A percentile compares a stretch with the other conserved stretches of the same genome.
These are phyloP conservation scores for Taenioides sp. DNA, from an alignment of 2,797 vertebrate genomes.

Conservation along the genomic window DNA sequence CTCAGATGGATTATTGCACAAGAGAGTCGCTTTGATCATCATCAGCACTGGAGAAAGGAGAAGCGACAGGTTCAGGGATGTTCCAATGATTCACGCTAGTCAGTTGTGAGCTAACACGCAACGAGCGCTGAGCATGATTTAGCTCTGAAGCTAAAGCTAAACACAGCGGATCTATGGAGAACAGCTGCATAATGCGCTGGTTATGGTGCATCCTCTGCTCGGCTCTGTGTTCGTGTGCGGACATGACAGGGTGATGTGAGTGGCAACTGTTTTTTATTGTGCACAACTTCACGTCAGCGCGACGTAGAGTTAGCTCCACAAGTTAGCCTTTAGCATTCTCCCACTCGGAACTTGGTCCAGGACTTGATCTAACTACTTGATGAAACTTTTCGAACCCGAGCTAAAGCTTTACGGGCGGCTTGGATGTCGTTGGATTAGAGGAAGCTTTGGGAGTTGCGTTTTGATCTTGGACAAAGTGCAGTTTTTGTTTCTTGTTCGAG, in stretches of 20 bases:
- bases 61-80: conserved; percentile 17
- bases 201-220: background rate
- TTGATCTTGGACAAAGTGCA: conserved; percentile 5
- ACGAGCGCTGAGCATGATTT: conserved; percentile 58
- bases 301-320: conserved; percentile 31
- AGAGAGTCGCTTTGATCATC: background rate
- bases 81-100: conserved; percentile 49
- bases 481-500: conserved; percentile 18
- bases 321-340: conserved; percentile 37
- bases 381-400: background rate
- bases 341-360: conserved; percentile 5
- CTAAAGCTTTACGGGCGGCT: background rate
- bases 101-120: conserved; percentile 42
- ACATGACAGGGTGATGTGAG: background rate
- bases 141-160: conserved; percentile 59
- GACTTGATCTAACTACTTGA: background rate
- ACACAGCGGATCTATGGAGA: conserved; percentile 33
- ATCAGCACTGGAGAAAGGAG: background rate
- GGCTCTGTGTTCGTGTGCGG: background rate
- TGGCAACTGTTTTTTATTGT: conserved; percentile 12
- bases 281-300: conserved; percentile 47
- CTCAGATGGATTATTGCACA: background rate
- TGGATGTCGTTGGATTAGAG: conserved; percentile 6
- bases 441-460: conserved; percentile 10
- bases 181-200: conserved; percentile 9